Evolutionary conservation across 2,797 vertebrate species (phyloP), one percentile per base, ranked within the genome.

Genomic region (Centroberyx gerrardi): DNA sequence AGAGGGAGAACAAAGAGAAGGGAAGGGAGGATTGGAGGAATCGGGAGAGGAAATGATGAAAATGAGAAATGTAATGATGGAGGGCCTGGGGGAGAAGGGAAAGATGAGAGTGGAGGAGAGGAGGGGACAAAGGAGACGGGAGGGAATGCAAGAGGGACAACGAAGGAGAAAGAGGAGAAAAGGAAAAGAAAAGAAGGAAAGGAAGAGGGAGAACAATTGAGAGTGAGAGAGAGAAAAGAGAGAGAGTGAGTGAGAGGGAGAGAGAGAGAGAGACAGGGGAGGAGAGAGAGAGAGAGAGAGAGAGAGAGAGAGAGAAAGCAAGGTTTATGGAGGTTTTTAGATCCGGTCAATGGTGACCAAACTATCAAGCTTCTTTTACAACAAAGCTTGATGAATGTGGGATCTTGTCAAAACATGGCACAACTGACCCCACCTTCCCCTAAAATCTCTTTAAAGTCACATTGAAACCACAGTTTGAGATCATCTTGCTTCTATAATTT

Each of bases 361-460:
- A 22, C 22, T 76, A 65, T 73, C 13, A 66, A 18, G 22, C 22
- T 55, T 62, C 60, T 29, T 63, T 40, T 49, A 48, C 86, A 76
- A 67, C 52, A 66, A 80, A 74, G 65, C 51, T 28, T 5, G 5
- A 1, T 13, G 6, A 44, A 72, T 42, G 33, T 56, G 56, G 70
- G 59, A 72, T 22, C 22, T 22, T 22, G 22, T 22, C 73, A 68
- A 3, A 70, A 36, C 14, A 6, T 17, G 44, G 10, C 10, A 4
- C 10, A 60, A 64, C 12, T 14, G 15, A 18, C 29, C 48, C 49
- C 13, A 7, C 27, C 28, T 13, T 14, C 13, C 17, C 14, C 15
- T 27, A 1, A 1, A 13, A 64, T 31, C 0, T n/a, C 1, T 49
- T 51, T 54, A 3, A 27, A 75, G 58, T 49, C 18, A 17, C 1